Base-by-base conservation (phyloP, 2,113 vertebrate species). In the Pongo abelii region DNA sequence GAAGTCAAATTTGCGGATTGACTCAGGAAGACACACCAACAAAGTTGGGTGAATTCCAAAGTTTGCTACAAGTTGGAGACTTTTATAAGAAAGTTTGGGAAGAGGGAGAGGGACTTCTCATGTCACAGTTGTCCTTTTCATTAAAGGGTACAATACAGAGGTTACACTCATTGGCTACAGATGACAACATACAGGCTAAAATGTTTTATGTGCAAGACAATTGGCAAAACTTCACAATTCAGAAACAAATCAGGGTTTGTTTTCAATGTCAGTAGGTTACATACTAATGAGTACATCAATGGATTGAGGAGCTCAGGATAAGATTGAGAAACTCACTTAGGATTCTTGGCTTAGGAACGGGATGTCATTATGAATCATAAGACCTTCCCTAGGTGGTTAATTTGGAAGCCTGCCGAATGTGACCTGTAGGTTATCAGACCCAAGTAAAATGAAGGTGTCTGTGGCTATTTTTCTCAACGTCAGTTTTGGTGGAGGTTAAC, bases 371-470 rank as follows among this genome's bases (percentile, higher is more conserved):
- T 7, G 16, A 69, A 35, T 8, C 7, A 0, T 35, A 69, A 69
- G 6, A 69, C 32, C 32, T 69, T 69, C 13, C 32, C 13, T 13
- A 69, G 32, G 67, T 35, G 67, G 67, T n/a, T 35, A 7, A 69
- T 69, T n/a, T 69, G 67, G 67, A 69, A n/a, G 7, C 16, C 30
- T 7, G 16, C 7, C 6, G 3, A 35, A 69, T 0, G 67, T 69
- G 67, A 69, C 67, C 30, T 69, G 67, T 35, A 69, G 32, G 16
- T 69, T 69, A n/a, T 69, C 32, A 69, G 67, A 23, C 32, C 6
- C 18, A 11, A 3, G 5, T 12, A 38, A 38, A 46, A 27, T 0
- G 9, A 22, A 18, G 5, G 16, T 18, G 12, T 16, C 35, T 1
- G 35, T 8, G 70, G 27, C 35, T 57, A 8, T 27, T 25, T n/a